Evolutionary conservation across 2,113 vertebrate genomes (phyloP).

Genomic region (Stigmatopora argus): DNA sequence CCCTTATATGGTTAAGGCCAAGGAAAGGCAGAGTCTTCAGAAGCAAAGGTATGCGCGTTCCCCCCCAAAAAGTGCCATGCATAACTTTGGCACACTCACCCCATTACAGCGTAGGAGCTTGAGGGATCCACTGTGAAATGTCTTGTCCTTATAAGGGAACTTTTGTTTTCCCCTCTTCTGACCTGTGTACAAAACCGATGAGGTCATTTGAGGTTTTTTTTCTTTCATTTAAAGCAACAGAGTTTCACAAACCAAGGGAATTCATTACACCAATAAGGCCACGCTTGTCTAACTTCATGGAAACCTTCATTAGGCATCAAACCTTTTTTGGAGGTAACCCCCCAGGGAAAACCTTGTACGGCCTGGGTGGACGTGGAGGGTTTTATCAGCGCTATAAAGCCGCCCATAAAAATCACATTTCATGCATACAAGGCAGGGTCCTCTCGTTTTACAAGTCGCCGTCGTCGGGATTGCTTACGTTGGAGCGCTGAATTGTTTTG

Average conservation of each 20-base stretch:
- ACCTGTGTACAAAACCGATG: constrained; percentile 77
- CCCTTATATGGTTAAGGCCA: constrained; percentile 75
- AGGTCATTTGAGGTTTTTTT: constrained; percentile 54
- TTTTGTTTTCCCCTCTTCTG: constrained; percentile 76
- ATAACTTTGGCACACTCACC: not conserved
- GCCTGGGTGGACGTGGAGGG: constrained; percentile 37
- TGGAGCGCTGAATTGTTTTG: not conserved
- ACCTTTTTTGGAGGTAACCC: constrained; percentile 67
- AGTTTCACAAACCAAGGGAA: not conserved
- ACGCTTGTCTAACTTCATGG: constrained; percentile 40
- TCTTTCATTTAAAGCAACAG: constrained; percentile 54
- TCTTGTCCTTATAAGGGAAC: constrained; percentile 87
- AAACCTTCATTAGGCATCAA: constrained; percentile 40
- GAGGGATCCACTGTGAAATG: constrained; percentile 52
- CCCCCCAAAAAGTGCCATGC: not conserved
- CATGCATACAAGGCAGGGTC: constrained; percentile 10
- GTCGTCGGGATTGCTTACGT: not conserved
- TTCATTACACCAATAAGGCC: not conserved
- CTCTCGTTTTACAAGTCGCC: constrained; percentile 7
- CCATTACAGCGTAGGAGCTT: constrained; percentile 22
- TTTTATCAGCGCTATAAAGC: constrained; percentile 34
- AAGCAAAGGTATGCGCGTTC: constrained; percentile 1
- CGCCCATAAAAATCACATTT: constrained; percentile 20
- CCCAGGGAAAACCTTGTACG: constrained; percentile 57
- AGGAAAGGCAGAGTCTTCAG: constrained; percentile 36